phyloP scores from a whole-genome alignment of 1,140 invertebrate species.

The Alviniconcha marisindica region DNA sequence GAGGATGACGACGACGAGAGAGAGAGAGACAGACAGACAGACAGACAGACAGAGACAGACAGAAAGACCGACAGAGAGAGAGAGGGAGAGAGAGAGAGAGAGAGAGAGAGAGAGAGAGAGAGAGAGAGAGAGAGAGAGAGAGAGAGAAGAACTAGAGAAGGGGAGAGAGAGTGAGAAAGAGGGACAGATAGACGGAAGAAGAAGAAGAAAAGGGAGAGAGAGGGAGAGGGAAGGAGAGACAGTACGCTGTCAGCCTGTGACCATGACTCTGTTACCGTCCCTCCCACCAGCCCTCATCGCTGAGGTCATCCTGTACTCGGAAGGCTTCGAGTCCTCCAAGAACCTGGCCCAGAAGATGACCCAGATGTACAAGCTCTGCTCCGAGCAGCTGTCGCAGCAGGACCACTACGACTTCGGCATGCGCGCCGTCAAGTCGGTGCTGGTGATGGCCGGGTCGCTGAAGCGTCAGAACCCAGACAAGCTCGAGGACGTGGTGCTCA shows the following conservation, averaged over 20 bases:
- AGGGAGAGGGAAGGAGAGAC: not conserved
- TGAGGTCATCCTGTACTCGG: conserved; percentile 94
- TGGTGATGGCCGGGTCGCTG: conserved; percentile 77
- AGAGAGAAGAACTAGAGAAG: not conserved
- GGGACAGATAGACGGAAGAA: no score
- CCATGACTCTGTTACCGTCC: no score
- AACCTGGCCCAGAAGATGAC: conserved; percentile 91
- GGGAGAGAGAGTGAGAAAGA: no score
- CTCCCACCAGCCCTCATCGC: conserved; percentile 85
- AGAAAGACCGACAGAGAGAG: no score
- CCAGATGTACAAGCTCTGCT: conserved; percentile 93
- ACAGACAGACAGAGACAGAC: no score
- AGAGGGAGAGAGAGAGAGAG: not conserved
- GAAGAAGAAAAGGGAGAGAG: no score
- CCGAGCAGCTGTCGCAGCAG: conserved; percentile 93
- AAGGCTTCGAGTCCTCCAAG: conserved; percentile 93
- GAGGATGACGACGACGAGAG: not conserved
- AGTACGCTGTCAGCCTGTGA: no score
- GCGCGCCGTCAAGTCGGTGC: conserved; percentile 82
- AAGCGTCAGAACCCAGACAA: conserved; percentile 77
- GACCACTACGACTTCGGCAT: conserved; percentile 96
- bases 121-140: no score
- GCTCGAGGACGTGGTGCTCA: conserved; percentile 76
- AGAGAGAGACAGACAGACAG: no score
- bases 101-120: no score